phyloP scores from a whole-genome alignment of 64 coral and sea anemone species.

The Catalaphyllia jardinei region DNA sequence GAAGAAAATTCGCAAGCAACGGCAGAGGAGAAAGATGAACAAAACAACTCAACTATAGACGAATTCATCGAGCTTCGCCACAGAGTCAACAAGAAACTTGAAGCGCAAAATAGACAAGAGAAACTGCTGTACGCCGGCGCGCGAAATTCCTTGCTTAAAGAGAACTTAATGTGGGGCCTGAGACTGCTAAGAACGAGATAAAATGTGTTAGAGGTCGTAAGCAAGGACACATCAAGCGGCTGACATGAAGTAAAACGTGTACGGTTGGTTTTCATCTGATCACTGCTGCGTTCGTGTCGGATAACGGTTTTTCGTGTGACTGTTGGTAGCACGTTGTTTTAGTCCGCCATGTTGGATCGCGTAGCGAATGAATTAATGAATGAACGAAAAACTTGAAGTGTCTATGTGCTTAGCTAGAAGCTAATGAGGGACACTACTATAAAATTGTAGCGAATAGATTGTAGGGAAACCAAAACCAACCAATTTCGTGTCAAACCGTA shows the following conservation, averaged over 20 bases:
- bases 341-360: too few species aligned
- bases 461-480: too few species aligned
- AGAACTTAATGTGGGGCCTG: background rate
- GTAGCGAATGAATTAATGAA: too few species aligned
- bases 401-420: too few species aligned
- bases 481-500: too few species aligned
- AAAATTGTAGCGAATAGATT: too few species aligned
- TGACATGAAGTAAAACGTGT: background rate
- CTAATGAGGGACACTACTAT: too few species aligned
- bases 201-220: background rate
- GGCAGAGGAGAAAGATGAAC: background rate
- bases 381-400: too few species aligned
- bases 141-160: background rate
- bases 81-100: conserved; percentile 16
- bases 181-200: background rate
- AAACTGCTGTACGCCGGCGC: background rate
- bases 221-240: background rate
- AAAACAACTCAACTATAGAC: background rate
- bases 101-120: background rate
- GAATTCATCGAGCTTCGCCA: conserved; percentile 1
- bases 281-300: too few species aligned
- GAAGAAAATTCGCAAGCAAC: background rate
- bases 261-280: too few species aligned
- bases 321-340: too few species aligned
- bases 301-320: too few species aligned